Evolutionary conservation across 2,797 vertebrate genomes (phyloP).

Genomic region (Catostomus latipinnis): DNA sequence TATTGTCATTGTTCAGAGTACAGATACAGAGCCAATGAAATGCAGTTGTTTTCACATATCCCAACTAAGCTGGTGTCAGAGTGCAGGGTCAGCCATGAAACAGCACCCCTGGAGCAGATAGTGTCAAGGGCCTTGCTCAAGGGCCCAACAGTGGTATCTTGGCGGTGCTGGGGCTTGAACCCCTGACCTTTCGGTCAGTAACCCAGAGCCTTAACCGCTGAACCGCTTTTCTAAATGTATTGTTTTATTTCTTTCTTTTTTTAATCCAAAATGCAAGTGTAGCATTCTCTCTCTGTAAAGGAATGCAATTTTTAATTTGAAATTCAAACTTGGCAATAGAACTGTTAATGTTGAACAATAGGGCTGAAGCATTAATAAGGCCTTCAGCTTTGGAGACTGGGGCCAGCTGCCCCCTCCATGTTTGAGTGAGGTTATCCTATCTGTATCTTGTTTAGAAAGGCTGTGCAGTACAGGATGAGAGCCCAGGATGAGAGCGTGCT

Average conservation of each 20-base stretch:
- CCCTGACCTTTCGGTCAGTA: no score
- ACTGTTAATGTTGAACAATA: constrained; percentile 67
- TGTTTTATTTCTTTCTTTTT: not conserved
- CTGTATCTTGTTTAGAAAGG: constrained; percentile 68
- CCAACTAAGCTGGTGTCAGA: no score
- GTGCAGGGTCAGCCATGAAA: no score
- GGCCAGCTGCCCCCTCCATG: constrained; percentile 33
- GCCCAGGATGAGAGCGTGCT: constrained; percentile 68
- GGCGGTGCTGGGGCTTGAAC: no score
- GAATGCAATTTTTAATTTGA: constrained; percentile 56
- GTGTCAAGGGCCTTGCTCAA: no score
- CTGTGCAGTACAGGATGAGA: constrained; percentile 70
- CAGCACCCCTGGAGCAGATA: no score
- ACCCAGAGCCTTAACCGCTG: no score
- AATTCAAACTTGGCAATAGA: constrained; percentile 66
- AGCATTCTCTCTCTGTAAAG: constrained; percentile 16
- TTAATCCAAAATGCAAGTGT: not conserved
- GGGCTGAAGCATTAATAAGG: constrained; percentile 58
- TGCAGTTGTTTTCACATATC: no score
- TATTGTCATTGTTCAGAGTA: no score
- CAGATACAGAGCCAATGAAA: no score
- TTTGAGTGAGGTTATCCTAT: constrained; percentile 74
- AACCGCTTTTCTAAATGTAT: not conserved
- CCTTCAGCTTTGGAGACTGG: constrained; percentile 72
- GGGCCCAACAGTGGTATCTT: no score